Evolutionary conservation across 2,113 vertebrate genomes (phyloP).

Genomic region (Muscicapa adusta): DNA sequence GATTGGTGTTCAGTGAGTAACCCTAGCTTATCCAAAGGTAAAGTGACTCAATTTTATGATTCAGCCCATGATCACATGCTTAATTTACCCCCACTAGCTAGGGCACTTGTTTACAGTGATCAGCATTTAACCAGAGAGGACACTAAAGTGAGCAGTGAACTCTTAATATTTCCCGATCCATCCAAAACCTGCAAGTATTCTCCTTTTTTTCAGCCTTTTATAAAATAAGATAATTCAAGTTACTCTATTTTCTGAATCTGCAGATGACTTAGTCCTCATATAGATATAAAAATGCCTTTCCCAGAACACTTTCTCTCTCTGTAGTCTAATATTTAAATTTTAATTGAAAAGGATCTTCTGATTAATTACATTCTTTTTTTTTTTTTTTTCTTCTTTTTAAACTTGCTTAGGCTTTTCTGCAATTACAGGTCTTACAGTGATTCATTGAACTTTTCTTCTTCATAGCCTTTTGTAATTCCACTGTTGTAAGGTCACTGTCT

Average conservation of each 20-base stretch:
- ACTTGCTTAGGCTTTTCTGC: background rate
- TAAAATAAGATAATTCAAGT: background rate
- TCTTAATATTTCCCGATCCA: background rate
- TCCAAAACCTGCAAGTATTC: background rate
- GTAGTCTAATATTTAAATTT: background rate
- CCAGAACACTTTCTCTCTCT: background rate
- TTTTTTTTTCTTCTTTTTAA: background rate
- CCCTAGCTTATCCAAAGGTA: background rate
- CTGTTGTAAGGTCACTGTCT: background rate
- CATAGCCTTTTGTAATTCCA: background rate
- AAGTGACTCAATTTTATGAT: background rate
- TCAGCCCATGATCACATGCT: background rate
- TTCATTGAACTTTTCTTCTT: background rate
- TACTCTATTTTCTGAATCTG: background rate
- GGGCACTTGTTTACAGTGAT: background rate
- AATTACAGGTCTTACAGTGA: background rate
- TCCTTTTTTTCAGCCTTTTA: background rate
- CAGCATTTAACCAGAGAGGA: background rate
- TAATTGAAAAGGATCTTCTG: background rate
- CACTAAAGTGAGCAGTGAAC: background rate
- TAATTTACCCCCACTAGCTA: background rate
- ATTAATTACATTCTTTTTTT: background rate
- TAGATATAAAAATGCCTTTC: background rate
- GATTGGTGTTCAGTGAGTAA: background rate
- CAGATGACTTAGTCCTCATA: background rate